Evolutionary conservation across 2,888 invertebrate genomes (phyloP).

Genomic region (Dicyrtomina minuta): DNA sequence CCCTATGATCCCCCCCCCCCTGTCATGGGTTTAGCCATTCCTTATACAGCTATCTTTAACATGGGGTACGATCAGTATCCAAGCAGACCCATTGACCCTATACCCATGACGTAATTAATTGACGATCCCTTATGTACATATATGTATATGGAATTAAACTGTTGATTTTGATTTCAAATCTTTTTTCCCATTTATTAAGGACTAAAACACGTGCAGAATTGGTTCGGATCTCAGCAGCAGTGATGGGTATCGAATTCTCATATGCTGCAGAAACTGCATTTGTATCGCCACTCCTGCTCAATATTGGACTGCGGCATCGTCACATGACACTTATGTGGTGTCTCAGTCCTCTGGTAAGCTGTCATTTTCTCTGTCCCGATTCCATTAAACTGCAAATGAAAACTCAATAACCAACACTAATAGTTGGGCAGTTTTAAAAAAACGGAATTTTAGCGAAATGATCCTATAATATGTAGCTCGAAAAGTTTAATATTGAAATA

Average conservation of each 20-base stretch:
- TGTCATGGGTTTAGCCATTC: no score
- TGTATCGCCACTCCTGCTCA: conserved; percentile 88
- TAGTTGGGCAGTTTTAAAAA: background rate
- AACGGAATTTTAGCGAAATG: no score
- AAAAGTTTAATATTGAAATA: no score
- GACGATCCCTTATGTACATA: no score
- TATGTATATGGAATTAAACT: no score
- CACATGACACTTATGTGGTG: conserved; percentile 97
- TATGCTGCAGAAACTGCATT: conserved; percentile 97
- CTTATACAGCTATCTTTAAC: no score
- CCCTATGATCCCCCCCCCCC: no score
- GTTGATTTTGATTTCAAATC: no score
- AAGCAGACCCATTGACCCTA: no score
- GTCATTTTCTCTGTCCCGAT: background rate
- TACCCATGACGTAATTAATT: no score
- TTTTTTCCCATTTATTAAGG: conserved; percentile 63
- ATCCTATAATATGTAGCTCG: no score
- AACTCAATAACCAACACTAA: background rate
- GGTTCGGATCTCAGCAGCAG: conserved; percentile 85
- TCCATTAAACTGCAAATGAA: background rate
- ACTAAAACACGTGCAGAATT: conserved; percentile 77
- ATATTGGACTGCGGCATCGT: conserved; percentile 87
- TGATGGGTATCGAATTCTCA: conserved; percentile 94
- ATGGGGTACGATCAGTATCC: no score
- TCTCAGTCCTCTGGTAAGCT: conserved; percentile 72